Percentiles rank a stretch among this genome's conserved stretches.
Evolutionary conservation across 2,888 invertebrate species (phyloP).

Genomic region (Dolichopus griseipennis): DNA sequence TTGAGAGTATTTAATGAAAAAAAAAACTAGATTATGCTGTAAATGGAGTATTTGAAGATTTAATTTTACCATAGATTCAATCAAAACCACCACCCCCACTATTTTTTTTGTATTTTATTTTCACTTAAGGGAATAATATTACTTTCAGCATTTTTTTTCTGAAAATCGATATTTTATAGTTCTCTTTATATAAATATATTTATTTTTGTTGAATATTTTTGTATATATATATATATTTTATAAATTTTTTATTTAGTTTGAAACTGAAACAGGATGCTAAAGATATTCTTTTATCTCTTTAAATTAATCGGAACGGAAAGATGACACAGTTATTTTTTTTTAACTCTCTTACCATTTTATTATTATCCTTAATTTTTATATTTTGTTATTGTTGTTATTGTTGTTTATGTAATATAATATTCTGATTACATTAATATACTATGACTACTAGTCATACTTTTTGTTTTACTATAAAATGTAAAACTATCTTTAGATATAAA

Average conservation of each 20-base stretch:
- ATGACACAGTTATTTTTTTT: neutral
- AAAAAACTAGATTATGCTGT: too few relatives aligned
- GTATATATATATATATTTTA: neutral
- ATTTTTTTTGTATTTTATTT: too few relatives aligned
- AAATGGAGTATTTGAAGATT: too few relatives aligned
- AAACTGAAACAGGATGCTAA: neutral
- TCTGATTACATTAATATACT: too few relatives aligned
- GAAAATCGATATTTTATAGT: neutral
- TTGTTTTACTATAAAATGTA: too few relatives aligned
- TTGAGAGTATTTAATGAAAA: too few relatives aligned
- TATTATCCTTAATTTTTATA: neutral
- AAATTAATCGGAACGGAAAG: constrained; percentile 1
- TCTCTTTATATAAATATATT: neutral
- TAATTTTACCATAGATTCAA: too few relatives aligned
- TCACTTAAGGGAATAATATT: too few relatives aligned
- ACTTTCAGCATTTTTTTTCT: too few relatives aligned
- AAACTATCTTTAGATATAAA: too few relatives aligned
- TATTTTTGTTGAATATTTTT: neutral
- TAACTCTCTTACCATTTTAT: neutral
- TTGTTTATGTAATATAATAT: neutral
- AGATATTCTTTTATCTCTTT: neutral
- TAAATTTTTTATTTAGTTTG: neutral
- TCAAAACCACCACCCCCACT: too few relatives aligned
- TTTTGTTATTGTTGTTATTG: neutral
- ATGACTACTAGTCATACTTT: too few relatives aligned